Evolutionary conservation across 2,797 vertebrate species (phyloP).

Genomic region (Enteromius thamalakanensis): DNA sequence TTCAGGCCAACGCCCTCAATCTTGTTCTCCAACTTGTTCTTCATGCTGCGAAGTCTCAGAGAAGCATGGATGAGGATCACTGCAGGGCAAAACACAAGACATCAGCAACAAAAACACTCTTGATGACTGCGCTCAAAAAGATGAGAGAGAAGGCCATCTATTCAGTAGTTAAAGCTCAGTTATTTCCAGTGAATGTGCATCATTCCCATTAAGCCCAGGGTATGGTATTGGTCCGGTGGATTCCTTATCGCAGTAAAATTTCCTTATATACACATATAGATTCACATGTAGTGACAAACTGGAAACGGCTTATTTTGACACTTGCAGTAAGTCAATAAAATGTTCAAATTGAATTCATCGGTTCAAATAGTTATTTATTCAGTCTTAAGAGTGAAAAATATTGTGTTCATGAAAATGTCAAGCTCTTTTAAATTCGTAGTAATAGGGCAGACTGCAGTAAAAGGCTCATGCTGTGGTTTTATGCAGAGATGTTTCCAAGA

Average conservation of each 20-base stretch:
- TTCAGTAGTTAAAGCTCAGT: background rate
- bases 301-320: background rate
- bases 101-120: background rate
- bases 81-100: conserved; percentile 60
- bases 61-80: conserved; percentile 96
- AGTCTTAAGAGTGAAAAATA: background rate
- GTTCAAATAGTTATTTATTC: background rate
- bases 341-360: too few species aligned
- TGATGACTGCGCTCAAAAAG: background rate
- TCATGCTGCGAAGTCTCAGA: conserved; percentile 91
- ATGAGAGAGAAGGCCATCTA: background rate
- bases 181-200: background rate
- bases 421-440: background rate
- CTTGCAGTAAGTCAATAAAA: background rate
- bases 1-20: conserved; percentile 92
- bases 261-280: background rate
- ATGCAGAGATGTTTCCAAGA: background rate
- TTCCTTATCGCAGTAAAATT: background rate
- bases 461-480: background rate
- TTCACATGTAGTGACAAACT: background rate
- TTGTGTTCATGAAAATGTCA: too few species aligned
- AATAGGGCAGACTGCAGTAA: background rate
- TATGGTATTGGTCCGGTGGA: too few species aligned
- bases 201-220: background rate
- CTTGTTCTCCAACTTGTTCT: conserved; percentile 97